Conservation (phyloP, 2,113 vertebrate species). For the Excalfactoria chinensis region DNA sequence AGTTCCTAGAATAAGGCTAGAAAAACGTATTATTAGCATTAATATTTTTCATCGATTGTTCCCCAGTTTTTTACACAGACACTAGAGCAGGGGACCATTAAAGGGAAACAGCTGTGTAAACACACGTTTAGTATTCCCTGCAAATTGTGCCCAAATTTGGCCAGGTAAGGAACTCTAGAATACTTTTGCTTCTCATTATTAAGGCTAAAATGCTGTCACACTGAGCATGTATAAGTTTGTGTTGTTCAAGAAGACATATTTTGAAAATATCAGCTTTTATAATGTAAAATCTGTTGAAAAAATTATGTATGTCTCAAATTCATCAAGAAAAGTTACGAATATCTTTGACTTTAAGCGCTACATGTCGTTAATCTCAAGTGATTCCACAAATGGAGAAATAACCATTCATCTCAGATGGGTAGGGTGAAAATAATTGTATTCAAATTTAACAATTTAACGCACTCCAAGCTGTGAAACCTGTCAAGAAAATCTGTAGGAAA, state of each 20-base stretch:
- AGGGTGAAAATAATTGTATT: background rate
- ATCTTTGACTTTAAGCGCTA: background rate
- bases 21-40: background rate
- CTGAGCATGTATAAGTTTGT: background rate
- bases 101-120: background rate
- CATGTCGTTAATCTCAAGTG: background rate
- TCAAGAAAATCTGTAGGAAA: background rate
- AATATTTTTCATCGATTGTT: background rate
- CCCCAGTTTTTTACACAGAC: background rate
- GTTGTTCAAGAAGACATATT: background rate
- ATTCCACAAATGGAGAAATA: background rate
- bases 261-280: background rate
- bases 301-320: background rate
- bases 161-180: background rate
- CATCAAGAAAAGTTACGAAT: background rate
- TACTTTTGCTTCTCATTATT: background rate
- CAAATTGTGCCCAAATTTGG: background rate
- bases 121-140: background rate
- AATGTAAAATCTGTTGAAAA: background rate
- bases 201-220: background rate
- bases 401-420: background rate
- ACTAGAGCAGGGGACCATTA: background rate
- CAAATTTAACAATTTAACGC: background rate
- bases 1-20: background rate
- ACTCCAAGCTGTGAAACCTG: background rate